phyloP scores from a whole-genome alignment of 2,888 invertebrate species.

The Pammene aurita region DNA sequence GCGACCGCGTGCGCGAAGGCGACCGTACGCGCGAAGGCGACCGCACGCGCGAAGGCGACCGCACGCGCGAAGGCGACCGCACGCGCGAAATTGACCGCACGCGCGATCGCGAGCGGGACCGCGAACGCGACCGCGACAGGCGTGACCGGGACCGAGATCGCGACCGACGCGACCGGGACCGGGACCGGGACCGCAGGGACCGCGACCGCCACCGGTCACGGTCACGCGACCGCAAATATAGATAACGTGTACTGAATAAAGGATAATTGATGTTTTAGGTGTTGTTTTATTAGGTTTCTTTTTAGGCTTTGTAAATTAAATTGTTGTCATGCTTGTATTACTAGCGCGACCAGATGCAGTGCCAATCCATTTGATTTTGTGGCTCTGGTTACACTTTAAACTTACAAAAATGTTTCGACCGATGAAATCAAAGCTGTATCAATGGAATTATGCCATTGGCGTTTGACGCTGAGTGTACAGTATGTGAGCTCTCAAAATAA shows the following conservation, averaged over 20 bases:
- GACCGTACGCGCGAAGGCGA: slow-evolving; percentile 52
- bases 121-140: slow-evolving; percentile 50
- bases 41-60: slow-evolving; percentile 48
- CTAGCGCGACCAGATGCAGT: too few relatives aligned
- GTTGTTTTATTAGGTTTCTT: slow-evolving; percentile 28
- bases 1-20: slow-evolving; percentile 52
- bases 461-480: too few relatives aligned
- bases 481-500: too few relatives aligned
- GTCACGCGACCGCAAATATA: slow-evolving; percentile 72
- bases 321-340: too few relatives aligned
- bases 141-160: slow-evolving; percentile 52
- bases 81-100: slow-evolving; percentile 53
- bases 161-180: slow-evolving; percentile 53
- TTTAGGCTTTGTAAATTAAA: too few relatives aligned
- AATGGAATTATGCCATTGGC: too few relatives aligned
- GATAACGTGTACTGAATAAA: slow-evolving; percentile 63
- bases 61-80: slow-evolving; percentile 47
- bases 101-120: slow-evolving; percentile 51
- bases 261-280: slow-evolving; percentile 61
- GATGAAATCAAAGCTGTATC: too few relatives aligned
- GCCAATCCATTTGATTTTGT: too few relatives aligned
- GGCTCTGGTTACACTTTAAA: too few relatives aligned
- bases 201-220: slow-evolving; percentile 64
- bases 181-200: slow-evolving; percentile 45
- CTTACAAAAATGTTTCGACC: too few relatives aligned